Base-by-base conservation (phyloP, 2,797 vertebrate species). In the Leptodactylus fallax region DNA sequence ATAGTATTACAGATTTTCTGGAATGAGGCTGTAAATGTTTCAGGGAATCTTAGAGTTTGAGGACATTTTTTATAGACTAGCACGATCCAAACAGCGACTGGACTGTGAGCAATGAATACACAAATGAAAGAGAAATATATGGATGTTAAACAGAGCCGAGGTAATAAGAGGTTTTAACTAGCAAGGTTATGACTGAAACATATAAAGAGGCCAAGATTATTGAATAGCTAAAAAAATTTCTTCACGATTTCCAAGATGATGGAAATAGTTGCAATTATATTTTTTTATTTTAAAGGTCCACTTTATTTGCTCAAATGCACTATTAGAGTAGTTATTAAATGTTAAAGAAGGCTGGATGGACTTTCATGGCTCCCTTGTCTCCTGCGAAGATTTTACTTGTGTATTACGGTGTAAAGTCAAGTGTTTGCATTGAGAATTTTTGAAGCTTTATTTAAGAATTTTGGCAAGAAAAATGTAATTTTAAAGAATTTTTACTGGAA, bases 101-200 rank as follows among this genome's bases (percentile, higher is more conserved):
- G 81, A 74, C 67, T 84, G 69, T 84, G 53, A 65, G 81, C 36
- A 69, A 82, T 82, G 81, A 82, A 69, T 82, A 65, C 63, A 82
- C 61, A 82, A 69, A 82, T 69, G 81, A 81, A 81, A 81, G 58
- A 36, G 79, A 81, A 81, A 81, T 81, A 81, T 81, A 81, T 81
- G 56, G 23, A 83, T 67, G 27, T 51, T 74, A 71, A 69, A 83
- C 81, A 69, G 55, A 53, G 45, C n/a, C 8, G 61, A 25, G 53
- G 61, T 69, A 69, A 84, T 45, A 76, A 84, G 36, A n/a, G 67
- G 56, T 76, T 84, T 84, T 74, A 74, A 76, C 25, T 67, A 84
- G 53, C 21, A n/a, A 58, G 51, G 82, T 60, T 58, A 84, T 74
- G 53, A 84, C 53, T 74, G 17, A 55, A 36, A 58, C 69, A 53